Percentiles rank a stretch among this genome's conserved stretches.
phyloP scores from a whole-genome alignment of 2,797 vertebrate species.

The Psittacula echo region DNA sequence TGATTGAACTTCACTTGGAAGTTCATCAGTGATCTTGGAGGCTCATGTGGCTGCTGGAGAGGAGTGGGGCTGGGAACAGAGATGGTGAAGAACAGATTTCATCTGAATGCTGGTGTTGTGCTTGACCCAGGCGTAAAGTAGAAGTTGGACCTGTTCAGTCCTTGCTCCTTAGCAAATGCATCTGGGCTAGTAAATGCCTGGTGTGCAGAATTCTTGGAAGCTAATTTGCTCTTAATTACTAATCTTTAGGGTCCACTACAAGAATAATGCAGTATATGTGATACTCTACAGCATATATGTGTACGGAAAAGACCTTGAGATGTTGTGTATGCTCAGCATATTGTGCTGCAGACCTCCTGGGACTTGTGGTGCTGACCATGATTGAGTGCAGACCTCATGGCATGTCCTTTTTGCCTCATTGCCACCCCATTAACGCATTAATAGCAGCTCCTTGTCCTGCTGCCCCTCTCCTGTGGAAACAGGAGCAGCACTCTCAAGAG shows the following conservation, averaged over 20 bases:
- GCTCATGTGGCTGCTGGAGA: neutral
- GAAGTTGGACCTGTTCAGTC: too few relatives aligned
- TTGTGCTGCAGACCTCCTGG: neutral
- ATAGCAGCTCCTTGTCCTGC: neutral
- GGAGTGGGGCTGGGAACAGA: neutral
- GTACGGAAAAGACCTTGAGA: neutral
- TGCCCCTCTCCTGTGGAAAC: neutral
- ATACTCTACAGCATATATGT: neutral
- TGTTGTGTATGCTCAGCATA: neutral
- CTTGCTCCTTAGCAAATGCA: neutral
- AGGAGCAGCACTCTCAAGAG: neutral
- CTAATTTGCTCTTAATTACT: neutral
- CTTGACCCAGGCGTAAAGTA: neutral
- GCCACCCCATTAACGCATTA: neutral
- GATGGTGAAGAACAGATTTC: neutral
- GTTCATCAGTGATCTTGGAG: neutral
- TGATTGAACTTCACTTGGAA: neutral
- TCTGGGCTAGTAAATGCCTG: neutral
- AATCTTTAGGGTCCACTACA: neutral
- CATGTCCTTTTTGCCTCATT: neutral
- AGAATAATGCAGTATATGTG: neutral
- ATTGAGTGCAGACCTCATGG: neutral
- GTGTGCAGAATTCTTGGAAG: neutral
- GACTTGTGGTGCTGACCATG: fast-evolving
- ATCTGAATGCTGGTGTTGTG: neutral